Evolutionary conservation across 2,113 vertebrate genomes (phyloP).

Genomic region (Albula goreensis): DNA sequence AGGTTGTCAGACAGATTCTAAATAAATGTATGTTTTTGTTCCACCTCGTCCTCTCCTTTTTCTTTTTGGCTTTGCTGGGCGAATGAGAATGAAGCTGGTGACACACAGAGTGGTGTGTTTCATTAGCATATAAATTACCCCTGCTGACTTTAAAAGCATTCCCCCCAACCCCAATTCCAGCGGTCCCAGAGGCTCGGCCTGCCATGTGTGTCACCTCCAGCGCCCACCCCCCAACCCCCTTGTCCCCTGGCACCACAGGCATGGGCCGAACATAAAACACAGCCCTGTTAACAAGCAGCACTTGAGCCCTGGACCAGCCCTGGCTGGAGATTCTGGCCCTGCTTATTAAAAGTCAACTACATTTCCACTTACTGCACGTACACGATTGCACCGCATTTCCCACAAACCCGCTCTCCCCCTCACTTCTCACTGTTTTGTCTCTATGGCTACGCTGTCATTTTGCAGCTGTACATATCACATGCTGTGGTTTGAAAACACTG

Average conservation of each 20-base stretch:
- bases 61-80: constrained; percentile 35
- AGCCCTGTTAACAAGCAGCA: background rate
- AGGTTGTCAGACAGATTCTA: background rate
- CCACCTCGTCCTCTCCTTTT: background rate
- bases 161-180: background rate
- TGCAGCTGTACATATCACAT: no score
- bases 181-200: background rate
- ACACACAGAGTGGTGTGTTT: constrained; percentile 32
- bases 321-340: no score
- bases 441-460: no score
- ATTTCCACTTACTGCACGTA: no score
- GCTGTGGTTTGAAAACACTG: no score
- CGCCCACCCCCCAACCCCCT: no score
- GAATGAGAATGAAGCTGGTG: constrained; percentile 21
- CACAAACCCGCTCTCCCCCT: no score
- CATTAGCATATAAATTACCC: constrained; percentile 39
- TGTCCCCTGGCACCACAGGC: background rate
- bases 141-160: constrained; percentile 10
- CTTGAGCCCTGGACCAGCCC: no score
- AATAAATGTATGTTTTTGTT: constrained; percentile 6
- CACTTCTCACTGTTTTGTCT: no score
- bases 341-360: no score
- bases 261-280: constrained; percentile 17
- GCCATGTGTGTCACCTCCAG: background rate
- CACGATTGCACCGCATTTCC: no score